Evolutionary conservation across 2,797 vertebrate genomes (phyloP).

Genomic region (Buphagus erythrorhynchus): DNA sequence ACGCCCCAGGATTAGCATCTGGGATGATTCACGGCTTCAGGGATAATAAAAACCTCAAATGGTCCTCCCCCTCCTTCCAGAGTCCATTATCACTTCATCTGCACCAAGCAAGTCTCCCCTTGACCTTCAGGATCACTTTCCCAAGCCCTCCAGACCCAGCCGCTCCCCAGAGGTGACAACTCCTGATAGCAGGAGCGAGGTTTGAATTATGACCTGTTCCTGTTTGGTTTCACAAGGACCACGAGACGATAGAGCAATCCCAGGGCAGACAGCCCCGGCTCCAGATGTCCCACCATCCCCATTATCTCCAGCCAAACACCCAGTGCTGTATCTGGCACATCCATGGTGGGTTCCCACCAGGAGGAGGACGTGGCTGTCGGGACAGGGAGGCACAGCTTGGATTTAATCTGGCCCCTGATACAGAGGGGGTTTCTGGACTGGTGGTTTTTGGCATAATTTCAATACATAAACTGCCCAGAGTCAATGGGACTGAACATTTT

Average conservation of each 20-base stretch:
- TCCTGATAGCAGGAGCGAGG: background rate
- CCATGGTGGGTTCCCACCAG: background rate
- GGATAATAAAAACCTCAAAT: slow-evolving; percentile 35
- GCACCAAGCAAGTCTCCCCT: slow-evolving; percentile 15
- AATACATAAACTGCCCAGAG: background rate
- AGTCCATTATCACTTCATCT: slow-evolving; percentile 44
- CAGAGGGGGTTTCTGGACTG: background rate
- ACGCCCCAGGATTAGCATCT: background rate
- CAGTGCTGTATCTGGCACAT: background rate
- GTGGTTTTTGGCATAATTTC: background rate
- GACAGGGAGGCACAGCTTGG: rapidly evolving
- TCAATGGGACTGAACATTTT: background rate
- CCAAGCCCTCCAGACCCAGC: background rate
- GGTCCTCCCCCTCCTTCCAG: background rate
- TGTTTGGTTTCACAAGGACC: background rate
- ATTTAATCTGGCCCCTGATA: background rate
- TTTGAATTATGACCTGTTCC: slow-evolving; percentile 53
- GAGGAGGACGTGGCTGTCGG: background rate
- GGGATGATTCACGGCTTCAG: slow-evolving; percentile 46
- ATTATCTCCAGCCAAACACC: background rate
- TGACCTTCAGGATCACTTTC: slow-evolving; percentile 53
- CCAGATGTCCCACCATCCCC: background rate
- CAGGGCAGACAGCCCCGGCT: background rate
- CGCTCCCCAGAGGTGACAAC: background rate
- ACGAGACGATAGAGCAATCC: background rate